Percentiles rank a stretch among this genome's conserved stretches.
Evolutionary conservation across 2,113 vertebrate genomes (phyloP).

Genomic region (Anguilla japonica): DNA sequence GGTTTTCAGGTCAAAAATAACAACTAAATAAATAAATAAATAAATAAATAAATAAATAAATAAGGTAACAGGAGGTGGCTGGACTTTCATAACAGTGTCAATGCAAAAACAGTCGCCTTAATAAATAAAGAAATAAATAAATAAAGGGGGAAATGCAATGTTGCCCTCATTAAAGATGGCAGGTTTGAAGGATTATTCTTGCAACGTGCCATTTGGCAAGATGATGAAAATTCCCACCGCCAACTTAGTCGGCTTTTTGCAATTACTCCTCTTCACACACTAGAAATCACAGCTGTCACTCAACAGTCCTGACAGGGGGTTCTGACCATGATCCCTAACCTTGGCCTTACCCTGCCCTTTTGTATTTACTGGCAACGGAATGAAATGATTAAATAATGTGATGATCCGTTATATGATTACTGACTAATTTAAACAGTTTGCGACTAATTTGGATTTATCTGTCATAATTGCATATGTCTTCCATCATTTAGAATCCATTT

Average conservation of each 20-base stretch:
- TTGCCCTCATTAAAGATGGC: slow-evolving; percentile 34
- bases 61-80: not conserved
- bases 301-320: slow-evolving; percentile 33
- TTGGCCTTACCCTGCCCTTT: slow-evolving; percentile 37
- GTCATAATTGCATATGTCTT: not conserved
- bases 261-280: slow-evolving; percentile 49
- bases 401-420: slow-evolving; percentile 25
- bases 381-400: slow-evolving; percentile 31
- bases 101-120: not conserved
- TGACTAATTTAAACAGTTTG: slow-evolving; percentile 35
- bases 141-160: slow-evolving; percentile 27
- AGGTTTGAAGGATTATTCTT: slow-evolving; percentile 43
- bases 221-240: slow-evolving; percentile 44
- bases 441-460: slow-evolving; percentile 19
- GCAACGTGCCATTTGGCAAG: slow-evolving; percentile 44
- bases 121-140: not conserved
- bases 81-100: slow-evolving; percentile 13
- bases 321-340: slow-evolving; percentile 46
- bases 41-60: not conserved
- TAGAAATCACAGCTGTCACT: slow-evolving; percentile 52
- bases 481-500: not conserved
- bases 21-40: not conserved
- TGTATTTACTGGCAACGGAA: slow-evolving; percentile 37
- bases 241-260: slow-evolving; percentile 47
- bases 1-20: not conserved